phyloP scores from a whole-genome alignment of 2,888 invertebrate genomes.

The Dryocosmus kuriphilus region DNA sequence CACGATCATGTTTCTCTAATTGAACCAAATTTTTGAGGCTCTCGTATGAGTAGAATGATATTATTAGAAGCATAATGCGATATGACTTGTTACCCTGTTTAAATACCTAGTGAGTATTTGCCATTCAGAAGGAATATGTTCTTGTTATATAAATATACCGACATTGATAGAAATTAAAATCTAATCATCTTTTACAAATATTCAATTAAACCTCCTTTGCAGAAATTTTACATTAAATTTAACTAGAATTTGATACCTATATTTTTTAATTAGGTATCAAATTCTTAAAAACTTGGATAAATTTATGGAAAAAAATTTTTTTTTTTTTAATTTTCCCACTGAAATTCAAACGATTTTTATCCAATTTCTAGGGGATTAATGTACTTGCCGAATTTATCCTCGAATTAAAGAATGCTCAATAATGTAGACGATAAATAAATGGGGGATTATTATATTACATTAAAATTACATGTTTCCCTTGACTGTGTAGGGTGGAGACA shows the following conservation, averaged over 20 bases:
- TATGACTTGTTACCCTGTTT: constrained; percentile 74
- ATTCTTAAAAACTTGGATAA: background rate
- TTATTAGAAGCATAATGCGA: constrained; percentile 70
- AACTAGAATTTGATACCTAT: background rate
- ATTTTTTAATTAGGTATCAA: background rate
- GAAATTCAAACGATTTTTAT: background rate
- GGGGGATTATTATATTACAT: constrained; percentile 20
- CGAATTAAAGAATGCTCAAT: background rate
- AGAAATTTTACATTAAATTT: constrained; percentile 24
- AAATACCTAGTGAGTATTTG: constrained; percentile 67
- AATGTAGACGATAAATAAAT: background rate
- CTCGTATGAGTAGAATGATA: constrained; percentile 47
- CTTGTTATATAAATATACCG: constrained; percentile 28
- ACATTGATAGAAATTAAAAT: constrained; percentile 23
- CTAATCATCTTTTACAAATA: constrained; percentile 22
- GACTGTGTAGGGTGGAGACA: background rate
- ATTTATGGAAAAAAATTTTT: background rate
- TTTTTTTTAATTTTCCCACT: background rate
- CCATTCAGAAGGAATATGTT: constrained; percentile 52
- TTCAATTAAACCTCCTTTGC: constrained; percentile 18
- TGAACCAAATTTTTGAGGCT: constrained; percentile 10
- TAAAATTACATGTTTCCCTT: background rate
- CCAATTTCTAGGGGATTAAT: background rate
- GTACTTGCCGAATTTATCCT: background rate
- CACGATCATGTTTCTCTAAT: background rate